phyloP scores from a whole-genome alignment of 2,797 vertebrate genomes.

The Rhinatrema bivittatum region DNA sequence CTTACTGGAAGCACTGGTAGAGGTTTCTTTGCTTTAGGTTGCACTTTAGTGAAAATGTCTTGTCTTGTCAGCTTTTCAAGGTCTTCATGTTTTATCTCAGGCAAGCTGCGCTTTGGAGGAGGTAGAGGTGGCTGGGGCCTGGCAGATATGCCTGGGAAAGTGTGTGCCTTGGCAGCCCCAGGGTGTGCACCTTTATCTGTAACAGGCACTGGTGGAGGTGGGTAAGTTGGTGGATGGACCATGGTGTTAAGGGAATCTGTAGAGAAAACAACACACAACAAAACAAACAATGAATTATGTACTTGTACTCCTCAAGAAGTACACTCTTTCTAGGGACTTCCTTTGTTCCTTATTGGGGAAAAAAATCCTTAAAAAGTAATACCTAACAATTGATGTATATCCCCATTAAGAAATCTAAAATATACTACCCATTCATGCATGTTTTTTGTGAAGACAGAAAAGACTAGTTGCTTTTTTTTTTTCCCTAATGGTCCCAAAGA shows the following conservation, averaged over 20 bases:
- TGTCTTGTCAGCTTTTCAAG: constrained; percentile 11
- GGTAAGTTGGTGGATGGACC: constrained; percentile 76
- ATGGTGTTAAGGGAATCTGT: no score
- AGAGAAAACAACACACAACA: no score
- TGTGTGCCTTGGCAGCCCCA: constrained; percentile 33
- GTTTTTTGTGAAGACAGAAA: no score
- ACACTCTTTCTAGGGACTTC: no score
- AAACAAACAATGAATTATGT: not conserved
- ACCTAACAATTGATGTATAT: no score
- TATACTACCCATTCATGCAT: no score
- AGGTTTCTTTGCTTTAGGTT: constrained; percentile 13
- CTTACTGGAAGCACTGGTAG: not conserved
- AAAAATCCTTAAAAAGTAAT: no score
- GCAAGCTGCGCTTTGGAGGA: constrained; percentile 38
- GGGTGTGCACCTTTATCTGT: constrained; percentile 29
- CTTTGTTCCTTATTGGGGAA: no score
- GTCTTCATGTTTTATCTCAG: constrained; percentile 37
- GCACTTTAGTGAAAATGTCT: constrained; percentile 1
- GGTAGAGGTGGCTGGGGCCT: constrained; percentile 42
- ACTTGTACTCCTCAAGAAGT: no score
- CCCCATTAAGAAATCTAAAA: no score
- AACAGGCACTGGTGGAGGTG: constrained; percentile 75
- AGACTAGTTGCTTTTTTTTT: no score
- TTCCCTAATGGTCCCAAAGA: no score
- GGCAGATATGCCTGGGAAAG: constrained; percentile 25